Conservation (phyloP, 2,113 vertebrate genomes). For the Microtus oregoni region DNA sequence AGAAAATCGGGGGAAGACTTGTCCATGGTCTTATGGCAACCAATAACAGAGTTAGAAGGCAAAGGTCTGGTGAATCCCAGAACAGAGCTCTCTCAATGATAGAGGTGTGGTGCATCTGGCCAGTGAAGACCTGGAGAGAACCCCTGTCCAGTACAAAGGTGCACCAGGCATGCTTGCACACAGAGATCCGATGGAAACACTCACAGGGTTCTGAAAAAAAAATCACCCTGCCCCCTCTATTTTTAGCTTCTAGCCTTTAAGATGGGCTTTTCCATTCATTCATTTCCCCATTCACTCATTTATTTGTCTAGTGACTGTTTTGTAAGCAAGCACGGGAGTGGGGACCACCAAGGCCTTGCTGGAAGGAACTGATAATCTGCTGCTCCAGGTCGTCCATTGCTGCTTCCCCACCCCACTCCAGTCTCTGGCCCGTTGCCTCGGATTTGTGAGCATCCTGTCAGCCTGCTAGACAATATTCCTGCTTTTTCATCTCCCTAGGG, state of each 20-base stretch:
- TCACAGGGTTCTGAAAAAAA: not conserved
- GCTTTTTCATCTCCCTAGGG: not conserved
- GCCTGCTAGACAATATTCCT: not conserved
- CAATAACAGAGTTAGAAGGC: not conserved
- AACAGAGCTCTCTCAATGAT: not conserved
- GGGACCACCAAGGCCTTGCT: not conserved
- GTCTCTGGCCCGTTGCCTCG: not conserved
- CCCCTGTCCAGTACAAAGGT: accelerated
- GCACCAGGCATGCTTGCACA: not conserved
- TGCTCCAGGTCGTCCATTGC: not conserved
- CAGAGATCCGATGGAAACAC: not conserved
- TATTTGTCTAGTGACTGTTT: not conserved
- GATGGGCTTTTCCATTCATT: not conserved
- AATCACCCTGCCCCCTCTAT: accelerated
- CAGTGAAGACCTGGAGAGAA: not conserved
- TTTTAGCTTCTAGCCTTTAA: not conserved
- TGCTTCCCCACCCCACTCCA: not conserved
- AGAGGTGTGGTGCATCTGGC: not conserved
- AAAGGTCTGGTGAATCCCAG: too few relatives aligned
- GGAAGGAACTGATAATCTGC: not conserved
- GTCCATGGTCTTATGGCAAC: not conserved
- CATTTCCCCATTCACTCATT: not conserved
- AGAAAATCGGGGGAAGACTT: not conserved
- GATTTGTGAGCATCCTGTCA: not conserved
- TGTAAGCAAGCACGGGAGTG: not conserved